Evolutionary conservation across 2,888 invertebrate genomes (phyloP), one percentile per base, ranked within the genome.

Genomic region (Aethes cnicana): DNA sequence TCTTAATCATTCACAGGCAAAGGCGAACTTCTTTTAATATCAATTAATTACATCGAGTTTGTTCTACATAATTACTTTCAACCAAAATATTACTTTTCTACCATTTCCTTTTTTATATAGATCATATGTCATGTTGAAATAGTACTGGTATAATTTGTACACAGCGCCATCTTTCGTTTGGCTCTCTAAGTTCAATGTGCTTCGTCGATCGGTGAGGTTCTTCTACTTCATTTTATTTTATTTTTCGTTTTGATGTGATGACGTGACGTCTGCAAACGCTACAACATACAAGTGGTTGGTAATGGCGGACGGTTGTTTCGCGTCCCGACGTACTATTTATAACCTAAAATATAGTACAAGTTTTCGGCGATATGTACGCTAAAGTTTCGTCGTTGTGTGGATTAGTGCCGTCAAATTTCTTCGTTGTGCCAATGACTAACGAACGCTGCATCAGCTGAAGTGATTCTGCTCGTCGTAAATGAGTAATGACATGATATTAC

Each of bases 331-430:
- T 84, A 89, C 90, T 90, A 90, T 90, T 90, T 90, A 85, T 90
- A 90, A 90, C 90, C 90, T 90, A 86, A 89, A 90, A 89, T 81
- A 89, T 84, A 88, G 85, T 86, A 88, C 83, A 84, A 89, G 87
- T 87, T 90, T 88, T 89, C 86, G 86, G 84, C 89, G 88, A 90
- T 89, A 89, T 90, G 90, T 89, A 84, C 84, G 82, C 84, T 88
- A 87, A 88, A 83, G 82, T 87, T 87, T 77, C 77, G 74, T 76
- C 74, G 78, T 82, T 85, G 81, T 84, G 87, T 88, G 85, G 74
- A 86, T 84, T 84, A 78, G 84, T 88, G 86, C 79, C 76, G 84
- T 81, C 85, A 74, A 78, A 82, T 83, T 84, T 82, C 71, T 79
- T 77, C 77, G 82, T 79, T 81, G 84, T 85, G 85, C 82, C 77